Conservation (phyloP, 1,140 invertebrate genomes). For the Drosophila tani region DNA sequence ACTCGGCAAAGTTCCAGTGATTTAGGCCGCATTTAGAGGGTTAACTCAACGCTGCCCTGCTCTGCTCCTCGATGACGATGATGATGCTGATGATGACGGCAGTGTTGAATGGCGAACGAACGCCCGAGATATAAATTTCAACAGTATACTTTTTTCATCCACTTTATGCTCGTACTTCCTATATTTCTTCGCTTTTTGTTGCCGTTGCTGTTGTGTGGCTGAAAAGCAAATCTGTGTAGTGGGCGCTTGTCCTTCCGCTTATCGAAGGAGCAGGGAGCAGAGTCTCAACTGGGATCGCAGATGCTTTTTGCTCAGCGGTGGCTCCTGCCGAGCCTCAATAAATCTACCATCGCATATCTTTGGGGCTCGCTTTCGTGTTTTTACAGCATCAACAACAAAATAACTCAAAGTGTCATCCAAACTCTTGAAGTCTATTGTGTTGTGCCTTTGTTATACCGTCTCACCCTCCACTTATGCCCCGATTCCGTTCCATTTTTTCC, state of each 20-base stretch:
- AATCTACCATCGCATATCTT: slow-evolving; percentile 78
- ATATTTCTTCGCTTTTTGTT: slow-evolving; percentile 10
- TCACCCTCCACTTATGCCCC: background rate
- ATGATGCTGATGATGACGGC: slow-evolving; percentile 13
- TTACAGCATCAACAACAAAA: slow-evolving; percentile 80
- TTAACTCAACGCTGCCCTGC: slow-evolving; percentile 8
- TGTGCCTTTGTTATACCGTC: slow-evolving; percentile 61
- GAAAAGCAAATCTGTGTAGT: slow-evolving; percentile 55
- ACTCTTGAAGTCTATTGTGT: slow-evolving; percentile 80
- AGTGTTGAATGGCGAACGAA: slow-evolving; percentile 47
- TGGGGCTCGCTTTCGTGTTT: slow-evolving; percentile 52
- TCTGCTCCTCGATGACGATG: background rate
- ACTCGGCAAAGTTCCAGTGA: slow-evolving; percentile 9
- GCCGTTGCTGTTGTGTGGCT: slow-evolving; percentile 21
- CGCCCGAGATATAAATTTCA: slow-evolving; percentile 64
- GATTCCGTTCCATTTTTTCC: slow-evolving; percentile 1
- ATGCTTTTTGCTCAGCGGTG: slow-evolving; percentile 27
- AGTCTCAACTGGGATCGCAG: slow-evolving; percentile 3
- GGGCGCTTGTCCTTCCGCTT: slow-evolving; percentile 63
- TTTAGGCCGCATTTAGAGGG: slow-evolving; percentile 9
- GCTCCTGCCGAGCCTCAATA: slow-evolving; percentile 57
- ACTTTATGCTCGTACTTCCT: slow-evolving; percentile 29
- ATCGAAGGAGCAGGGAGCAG: slow-evolving; percentile 37
- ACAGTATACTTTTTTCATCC: slow-evolving; percentile 41
- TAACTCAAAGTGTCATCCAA: slow-evolving; percentile 81